These are phyloP conservation scores for Ecliptopera silaceata DNA, from an alignment of 2,888 invertebrate species.

Conservation along the genomic window DNA sequence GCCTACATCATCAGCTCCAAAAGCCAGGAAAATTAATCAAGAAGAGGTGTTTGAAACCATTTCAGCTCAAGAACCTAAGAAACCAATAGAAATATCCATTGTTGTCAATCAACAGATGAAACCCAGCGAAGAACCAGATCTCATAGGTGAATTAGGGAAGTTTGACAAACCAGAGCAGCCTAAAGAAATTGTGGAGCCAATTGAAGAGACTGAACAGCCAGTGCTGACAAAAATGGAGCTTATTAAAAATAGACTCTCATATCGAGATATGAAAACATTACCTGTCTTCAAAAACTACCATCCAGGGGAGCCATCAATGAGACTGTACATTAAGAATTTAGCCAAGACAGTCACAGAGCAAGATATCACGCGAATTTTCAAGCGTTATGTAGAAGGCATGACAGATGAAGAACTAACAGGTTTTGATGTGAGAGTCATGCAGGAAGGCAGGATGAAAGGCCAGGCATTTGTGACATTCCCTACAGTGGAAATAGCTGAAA, in stretches of 20 bases:
- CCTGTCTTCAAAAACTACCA: conserved; percentile 94
- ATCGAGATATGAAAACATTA: conserved; percentile 87
- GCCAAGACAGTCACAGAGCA: conserved; percentile 89
- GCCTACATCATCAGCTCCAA: conserved; percentile 48
- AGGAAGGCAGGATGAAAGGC: conserved; percentile 97
- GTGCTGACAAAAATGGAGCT: conserved; percentile 86
- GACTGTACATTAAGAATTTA: conserved; percentile 96
- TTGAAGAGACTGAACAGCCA: conserved; percentile 54
- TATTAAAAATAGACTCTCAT: conserved; percentile 86
- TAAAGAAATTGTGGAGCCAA: conserved; percentile 40
- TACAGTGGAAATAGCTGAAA: conserved; percentile 85
- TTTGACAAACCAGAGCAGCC: conserved; percentile 59
- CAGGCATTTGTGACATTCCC: conserved; percentile 96
- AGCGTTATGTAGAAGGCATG: conserved; percentile 81
- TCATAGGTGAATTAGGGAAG: conserved; percentile 72
- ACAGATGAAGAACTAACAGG: conserved; percentile 70
- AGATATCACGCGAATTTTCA: conserved; percentile 90
- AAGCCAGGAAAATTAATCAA: conserved; percentile 59
- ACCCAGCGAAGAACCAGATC: conserved; percentile 58
- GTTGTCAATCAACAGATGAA: conserved; percentile 68
- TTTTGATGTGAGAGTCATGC: conserved; percentile 92
- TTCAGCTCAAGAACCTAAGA: conserved; percentile 52
- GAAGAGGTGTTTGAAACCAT: conserved; percentile 71
- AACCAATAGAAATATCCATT: conserved; percentile 70
- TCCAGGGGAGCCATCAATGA: conserved; percentile 90